Conservation (phyloP, 1,140 invertebrate genomes). For the Calycopis cecrops region DNA sequence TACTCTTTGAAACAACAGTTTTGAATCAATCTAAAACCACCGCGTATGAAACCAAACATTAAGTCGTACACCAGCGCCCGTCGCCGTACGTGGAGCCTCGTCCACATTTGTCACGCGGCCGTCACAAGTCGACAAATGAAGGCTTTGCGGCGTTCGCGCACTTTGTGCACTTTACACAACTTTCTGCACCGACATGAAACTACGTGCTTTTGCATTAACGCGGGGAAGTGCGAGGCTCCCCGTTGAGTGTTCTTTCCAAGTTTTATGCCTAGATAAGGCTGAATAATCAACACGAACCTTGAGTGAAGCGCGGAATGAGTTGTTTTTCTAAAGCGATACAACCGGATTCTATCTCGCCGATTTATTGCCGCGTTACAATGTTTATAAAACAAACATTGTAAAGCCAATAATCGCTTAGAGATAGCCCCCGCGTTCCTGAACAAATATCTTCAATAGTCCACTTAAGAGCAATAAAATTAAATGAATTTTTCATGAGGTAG, state of each 20-base stretch:
- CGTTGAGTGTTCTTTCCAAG: conserved; percentile 58
- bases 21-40: not conserved
- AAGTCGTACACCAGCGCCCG: conserved; percentile 30
- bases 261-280: conserved; percentile 60
- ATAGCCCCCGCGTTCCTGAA: no score
- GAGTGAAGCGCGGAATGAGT: conserved; percentile 26
- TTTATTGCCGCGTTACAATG: conserved; percentile 4
- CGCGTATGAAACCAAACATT: conserved; percentile 1
- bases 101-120: conserved; percentile 69
- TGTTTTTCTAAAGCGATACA: conserved; percentile 4
- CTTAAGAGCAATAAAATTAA: no score
- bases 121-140: conserved; percentile 73
- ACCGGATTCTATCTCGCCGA: not conserved
- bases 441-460: no score
- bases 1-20: not conserved
- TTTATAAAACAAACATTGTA: no score
- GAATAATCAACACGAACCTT: conserved; percentile 62
- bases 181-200: conserved; percentile 65
- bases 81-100: conserved; percentile 46
- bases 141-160: conserved; percentile 58
- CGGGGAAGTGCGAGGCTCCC: conserved; percentile 49
- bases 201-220: conserved; percentile 70
- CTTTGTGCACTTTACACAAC: conserved; percentile 70
- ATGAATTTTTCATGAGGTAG: no score
- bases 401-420: no score